These are phyloP conservation scores for Chromoteleia sp. DNA, from an alignment of 2,888 invertebrate genomes.

Conservation along the genomic window DNA sequence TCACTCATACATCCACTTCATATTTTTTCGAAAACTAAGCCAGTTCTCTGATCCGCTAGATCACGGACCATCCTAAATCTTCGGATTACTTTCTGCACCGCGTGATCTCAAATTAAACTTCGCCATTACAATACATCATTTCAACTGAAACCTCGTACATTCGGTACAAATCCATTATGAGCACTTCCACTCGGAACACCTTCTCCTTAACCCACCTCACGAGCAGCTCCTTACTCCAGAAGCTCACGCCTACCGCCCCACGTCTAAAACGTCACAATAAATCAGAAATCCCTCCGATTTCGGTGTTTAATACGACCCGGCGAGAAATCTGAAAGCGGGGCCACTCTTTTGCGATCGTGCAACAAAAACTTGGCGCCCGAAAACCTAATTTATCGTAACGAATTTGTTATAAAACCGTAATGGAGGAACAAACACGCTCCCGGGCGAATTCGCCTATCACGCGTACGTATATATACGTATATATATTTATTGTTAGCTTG, in stretches of 20 bases:
- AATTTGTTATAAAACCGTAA: constrained; percentile 22
- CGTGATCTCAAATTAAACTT: constrained; percentile 41
- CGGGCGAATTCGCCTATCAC: neutral
- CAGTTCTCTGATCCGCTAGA: neutral
- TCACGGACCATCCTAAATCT: constrained; percentile 15
- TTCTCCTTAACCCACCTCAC: constrained; percentile 33
- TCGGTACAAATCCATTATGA: constrained; percentile 56
- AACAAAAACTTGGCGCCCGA: constrained; percentile 3
- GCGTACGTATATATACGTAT: neutral
- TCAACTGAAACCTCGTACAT: constrained; percentile 38
- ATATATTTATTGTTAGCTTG: constrained; percentile 25
- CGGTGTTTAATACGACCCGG: constrained; percentile 3
- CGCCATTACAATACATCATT: constrained; percentile 47
- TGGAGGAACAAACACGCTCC: constrained; percentile 24
- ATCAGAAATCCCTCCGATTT: constrained; percentile 23
- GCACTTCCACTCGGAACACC: constrained; percentile 43
- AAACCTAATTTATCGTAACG: constrained; percentile 32
- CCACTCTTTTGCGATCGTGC: neutral
- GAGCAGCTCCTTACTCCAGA: constrained; percentile 1
- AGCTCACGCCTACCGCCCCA: constrained; percentile 2
- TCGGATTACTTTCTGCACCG: neutral
- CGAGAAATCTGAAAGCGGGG: constrained; percentile 5
- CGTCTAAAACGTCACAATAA: constrained; percentile 41
- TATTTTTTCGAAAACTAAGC: neutral
- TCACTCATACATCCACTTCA: too few relatives aligned